Evolutionary conservation across 2,797 vertebrate genomes (phyloP).

Genomic region (Amphiprion clarkii): DNA sequence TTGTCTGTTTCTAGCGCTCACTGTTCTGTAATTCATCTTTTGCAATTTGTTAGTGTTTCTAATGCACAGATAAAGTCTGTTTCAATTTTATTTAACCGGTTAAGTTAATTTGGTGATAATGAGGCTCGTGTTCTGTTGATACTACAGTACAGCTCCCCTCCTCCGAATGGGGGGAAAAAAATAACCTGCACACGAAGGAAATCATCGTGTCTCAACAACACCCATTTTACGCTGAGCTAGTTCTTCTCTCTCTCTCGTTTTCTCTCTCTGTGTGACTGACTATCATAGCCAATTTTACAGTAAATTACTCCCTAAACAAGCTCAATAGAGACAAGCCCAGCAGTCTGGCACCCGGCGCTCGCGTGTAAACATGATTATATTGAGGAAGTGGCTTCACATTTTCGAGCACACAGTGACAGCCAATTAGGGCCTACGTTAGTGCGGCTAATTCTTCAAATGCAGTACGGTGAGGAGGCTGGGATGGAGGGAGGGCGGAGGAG

Average conservation of each 20-base stretch:
- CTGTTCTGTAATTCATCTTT: constrained; percentile 40
- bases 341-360: constrained; percentile 75
- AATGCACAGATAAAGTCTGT: constrained; percentile 20
- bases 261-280: constrained; percentile 64
- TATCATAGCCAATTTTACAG: constrained; percentile 84
- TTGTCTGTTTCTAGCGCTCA: constrained; percentile 15
- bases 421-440: constrained; percentile 82
- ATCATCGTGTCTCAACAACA: constrained; percentile 38
- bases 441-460: constrained; percentile 81
- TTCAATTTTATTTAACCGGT: constrained; percentile 37
- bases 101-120: constrained; percentile 49
- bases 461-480: constrained; percentile 41
- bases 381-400: constrained; percentile 80
- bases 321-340: constrained; percentile 74
- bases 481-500: constrained; percentile 51
- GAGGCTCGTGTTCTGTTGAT: constrained; percentile 32
- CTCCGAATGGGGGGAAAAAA: constrained; percentile 8
- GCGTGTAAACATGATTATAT: constrained; percentile 85
- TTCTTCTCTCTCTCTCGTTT: constrained; percentile 41
- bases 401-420: constrained; percentile 79
- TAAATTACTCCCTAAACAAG: constrained; percentile 83
- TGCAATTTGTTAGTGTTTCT: constrained; percentile 37
- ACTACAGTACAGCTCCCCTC: neutral
- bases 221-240: constrained; percentile 64
- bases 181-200: constrained; percentile 25